These are phyloP conservation scores for Oscheius onirici DNA, from an alignment of 2,888 invertebrate genomes.

Conservation along the genomic window DNA sequence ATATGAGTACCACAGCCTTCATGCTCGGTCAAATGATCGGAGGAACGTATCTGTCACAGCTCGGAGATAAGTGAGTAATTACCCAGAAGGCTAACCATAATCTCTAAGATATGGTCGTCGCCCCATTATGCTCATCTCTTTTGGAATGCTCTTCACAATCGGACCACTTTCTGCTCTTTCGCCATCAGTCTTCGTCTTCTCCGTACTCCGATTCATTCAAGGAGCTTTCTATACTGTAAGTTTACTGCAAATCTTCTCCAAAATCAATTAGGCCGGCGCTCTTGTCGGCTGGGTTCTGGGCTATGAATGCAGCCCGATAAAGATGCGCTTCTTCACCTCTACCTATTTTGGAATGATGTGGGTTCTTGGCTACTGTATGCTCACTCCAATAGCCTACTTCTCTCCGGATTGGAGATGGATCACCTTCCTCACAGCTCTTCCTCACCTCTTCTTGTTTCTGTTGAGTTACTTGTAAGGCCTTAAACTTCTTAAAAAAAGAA, in stretches of 20 bases:
- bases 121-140: slow-evolving; percentile 48
- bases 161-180: slow-evolving; percentile 79
- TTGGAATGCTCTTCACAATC: slow-evolving; percentile 73
- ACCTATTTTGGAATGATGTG: slow-evolving; percentile 61
- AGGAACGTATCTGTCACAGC: slow-evolving; percentile 23
- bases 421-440: slow-evolving; percentile 3
- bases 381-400: slow-evolving; percentile 30
- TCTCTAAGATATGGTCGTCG: slow-evolving; percentile 55
- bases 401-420: slow-evolving; percentile 29
- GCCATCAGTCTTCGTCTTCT: slow-evolving; percentile 80
- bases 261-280: slow-evolving; percentile 39
- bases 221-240: slow-evolving; percentile 81
- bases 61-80: slow-evolving; percentile 26
- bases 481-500: background rate
- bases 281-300: slow-evolving; percentile 61
- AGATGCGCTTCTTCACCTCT: slow-evolving; percentile 60
- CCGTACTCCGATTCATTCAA: slow-evolving; percentile 79
- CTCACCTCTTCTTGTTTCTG: background rate
- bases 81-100: background rate
- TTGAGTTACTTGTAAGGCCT: slow-evolving; percentile 1
- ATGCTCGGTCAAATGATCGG: slow-evolving; percentile 40
- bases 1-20: slow-evolving; percentile 31
- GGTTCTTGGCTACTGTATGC: slow-evolving; percentile 59
- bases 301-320: slow-evolving; percentile 60
- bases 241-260: background rate